Conservation (phyloP, 2,888 invertebrate genomes). For the Xestoiulus laeticollis region DNA sequence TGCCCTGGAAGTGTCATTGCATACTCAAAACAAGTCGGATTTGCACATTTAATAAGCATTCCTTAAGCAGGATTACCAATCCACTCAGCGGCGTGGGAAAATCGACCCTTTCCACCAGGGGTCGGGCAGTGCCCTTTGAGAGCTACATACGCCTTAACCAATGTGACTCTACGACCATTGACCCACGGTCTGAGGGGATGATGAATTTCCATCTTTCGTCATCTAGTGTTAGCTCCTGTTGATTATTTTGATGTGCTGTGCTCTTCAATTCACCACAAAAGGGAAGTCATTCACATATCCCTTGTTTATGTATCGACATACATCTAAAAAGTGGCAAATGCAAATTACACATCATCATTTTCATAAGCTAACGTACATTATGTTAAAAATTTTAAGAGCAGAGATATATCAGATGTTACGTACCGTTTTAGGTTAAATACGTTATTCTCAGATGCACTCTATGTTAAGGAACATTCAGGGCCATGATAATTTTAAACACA, state of each 20-base stretch:
- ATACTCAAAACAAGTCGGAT: neutral
- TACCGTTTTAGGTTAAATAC: too few species aligned
- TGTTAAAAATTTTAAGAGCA: too few species aligned
- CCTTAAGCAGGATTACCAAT: neutral
- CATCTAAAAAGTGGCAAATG: too few species aligned
- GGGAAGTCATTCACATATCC: neutral
- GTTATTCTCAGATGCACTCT: too few species aligned
- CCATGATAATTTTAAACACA: too few species aligned
- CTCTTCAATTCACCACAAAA: neutral
- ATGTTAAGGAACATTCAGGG: too few species aligned
- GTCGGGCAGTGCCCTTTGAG: neutral
- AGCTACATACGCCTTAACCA: neutral
- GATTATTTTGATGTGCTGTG: neutral
- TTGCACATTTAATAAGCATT: slow-evolving; percentile 8
- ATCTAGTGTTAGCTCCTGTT: neutral
- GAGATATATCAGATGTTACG: too few species aligned
- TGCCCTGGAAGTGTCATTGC: neutral
- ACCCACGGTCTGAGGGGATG: neutral
- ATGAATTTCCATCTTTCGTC: neutral
- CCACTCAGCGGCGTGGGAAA: slow-evolving; percentile 18
- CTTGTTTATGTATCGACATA: too few species aligned
- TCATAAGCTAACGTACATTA: too few species aligned
- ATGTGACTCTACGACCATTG: too few species aligned
- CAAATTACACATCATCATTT: too few species aligned
- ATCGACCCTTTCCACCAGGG: slow-evolving; percentile 26